These are phyloP conservation scores for Geococcyx californianus DNA, from an alignment of 2,113 vertebrate genomes.

Conservation along the genomic window DNA sequence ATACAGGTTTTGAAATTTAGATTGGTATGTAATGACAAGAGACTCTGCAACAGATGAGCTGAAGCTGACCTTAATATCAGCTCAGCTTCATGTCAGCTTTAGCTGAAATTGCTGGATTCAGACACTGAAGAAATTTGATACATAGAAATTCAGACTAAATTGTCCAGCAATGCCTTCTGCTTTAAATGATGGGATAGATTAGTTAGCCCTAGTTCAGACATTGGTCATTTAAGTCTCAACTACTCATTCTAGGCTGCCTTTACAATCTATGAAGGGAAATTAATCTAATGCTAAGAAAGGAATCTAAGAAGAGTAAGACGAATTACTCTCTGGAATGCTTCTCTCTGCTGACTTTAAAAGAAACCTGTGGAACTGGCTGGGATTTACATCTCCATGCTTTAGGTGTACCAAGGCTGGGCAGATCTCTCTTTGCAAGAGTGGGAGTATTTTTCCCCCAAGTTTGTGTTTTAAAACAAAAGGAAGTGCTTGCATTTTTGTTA, in stretches of 20 bases:
- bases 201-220: neutral
- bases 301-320: slow-evolving; percentile 12
- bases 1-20: neutral
- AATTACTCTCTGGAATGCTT: slow-evolving; percentile 24
- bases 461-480: neutral
- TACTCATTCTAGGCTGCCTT: neutral
- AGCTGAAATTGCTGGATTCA: neutral
- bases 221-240: neutral
- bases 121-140: neutral
- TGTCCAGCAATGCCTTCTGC: neutral
- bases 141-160: neutral
- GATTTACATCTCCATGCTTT: neutral
- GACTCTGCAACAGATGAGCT: neutral
- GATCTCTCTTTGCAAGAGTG: neutral
- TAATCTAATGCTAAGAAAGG: slow-evolving; percentile 5
- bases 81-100: neutral
- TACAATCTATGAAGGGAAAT: neutral
- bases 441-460: neutral
- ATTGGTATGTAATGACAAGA: neutral
- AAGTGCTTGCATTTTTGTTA: neutral
- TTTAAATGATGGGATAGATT: neutral
- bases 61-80: neutral
- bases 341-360: slow-evolving; percentile 32
- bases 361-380: neutral
- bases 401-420: neutral